Conservation (phyloP, 2,888 invertebrate species). For the Eupithecia vulgata region DNA sequence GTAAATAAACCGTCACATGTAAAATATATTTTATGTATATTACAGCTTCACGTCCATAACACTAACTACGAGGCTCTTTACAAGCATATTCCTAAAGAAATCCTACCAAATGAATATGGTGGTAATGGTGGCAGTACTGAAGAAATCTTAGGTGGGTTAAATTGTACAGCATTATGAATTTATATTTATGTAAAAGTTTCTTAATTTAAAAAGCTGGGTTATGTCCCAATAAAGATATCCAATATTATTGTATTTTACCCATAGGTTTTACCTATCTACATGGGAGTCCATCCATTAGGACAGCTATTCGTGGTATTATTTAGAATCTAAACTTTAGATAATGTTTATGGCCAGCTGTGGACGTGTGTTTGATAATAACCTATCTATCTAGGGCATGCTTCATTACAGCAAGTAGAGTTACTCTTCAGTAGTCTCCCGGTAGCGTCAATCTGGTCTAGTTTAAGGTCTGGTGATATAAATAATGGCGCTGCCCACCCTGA, state of each 20-base stretch:
- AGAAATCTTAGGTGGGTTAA: conserved; percentile 66
- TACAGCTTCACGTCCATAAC: conserved; percentile 81
- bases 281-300: neutral
- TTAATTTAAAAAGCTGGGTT: neutral
- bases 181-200: too few species aligned
- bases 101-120: conserved; percentile 87
- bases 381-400: too few species aligned
- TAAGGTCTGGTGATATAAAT: too few species aligned
- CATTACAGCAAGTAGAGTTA: neutral
- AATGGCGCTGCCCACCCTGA: too few species aligned
- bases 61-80: conserved; percentile 83
- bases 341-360: too few species aligned
- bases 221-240: neutral
- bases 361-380: too few species aligned
- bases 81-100: conserved; percentile 81
- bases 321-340: too few species aligned
- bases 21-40: conserved; percentile 4
- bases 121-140: conserved; percentile 83
- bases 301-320: too few species aligned
- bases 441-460: neutral
- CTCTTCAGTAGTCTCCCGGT: too few species aligned
- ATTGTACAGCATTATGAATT: too few species aligned
- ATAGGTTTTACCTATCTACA: too few species aligned
- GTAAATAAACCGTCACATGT: neutral
- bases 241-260: too few species aligned